Conservation (phyloP, 2,797 vertebrate genomes). For the Leptoclinus maculatus region DNA sequence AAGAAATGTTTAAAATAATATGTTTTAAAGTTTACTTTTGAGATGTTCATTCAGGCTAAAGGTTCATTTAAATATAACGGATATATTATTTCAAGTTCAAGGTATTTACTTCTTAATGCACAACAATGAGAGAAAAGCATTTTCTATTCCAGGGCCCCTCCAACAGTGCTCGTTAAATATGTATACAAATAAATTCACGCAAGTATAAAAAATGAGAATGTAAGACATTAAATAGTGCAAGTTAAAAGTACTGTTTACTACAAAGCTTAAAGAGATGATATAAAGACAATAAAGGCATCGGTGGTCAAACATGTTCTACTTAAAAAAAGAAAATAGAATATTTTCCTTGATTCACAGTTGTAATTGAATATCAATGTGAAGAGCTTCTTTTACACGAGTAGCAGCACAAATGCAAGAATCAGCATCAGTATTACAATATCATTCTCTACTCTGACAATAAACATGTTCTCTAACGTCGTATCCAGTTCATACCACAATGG, state of each 20-base stretch:
- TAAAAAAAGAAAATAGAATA: not conserved
- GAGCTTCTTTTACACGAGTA: not conserved
- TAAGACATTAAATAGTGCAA: not conserved
- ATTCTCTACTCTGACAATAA: not conserved
- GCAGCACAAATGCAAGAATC: not conserved
- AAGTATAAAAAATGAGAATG: not conserved
- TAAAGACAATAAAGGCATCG: not conserved
- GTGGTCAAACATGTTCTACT: conserved; percentile 2
- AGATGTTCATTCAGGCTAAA: not conserved
- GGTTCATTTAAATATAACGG: not conserved
- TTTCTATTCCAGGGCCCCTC: not conserved
- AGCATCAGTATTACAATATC: not conserved
- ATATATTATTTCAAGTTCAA: not conserved
- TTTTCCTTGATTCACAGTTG: not conserved
- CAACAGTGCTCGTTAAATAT: not conserved
- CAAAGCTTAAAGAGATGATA: not conserved
- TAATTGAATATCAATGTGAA: not conserved
- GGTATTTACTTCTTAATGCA: not conserved
- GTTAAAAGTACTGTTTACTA: not conserved
- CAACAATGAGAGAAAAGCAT: not conserved
- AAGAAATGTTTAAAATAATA: not conserved
- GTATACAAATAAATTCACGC: not conserved
- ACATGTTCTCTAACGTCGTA: not conserved
- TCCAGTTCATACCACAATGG: conserved; percentile 3
- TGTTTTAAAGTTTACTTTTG: not conserved